Evolutionary conservation across 1,140 invertebrate genomes (phyloP).

Genomic region (Neodiprion virginianus): DNA sequence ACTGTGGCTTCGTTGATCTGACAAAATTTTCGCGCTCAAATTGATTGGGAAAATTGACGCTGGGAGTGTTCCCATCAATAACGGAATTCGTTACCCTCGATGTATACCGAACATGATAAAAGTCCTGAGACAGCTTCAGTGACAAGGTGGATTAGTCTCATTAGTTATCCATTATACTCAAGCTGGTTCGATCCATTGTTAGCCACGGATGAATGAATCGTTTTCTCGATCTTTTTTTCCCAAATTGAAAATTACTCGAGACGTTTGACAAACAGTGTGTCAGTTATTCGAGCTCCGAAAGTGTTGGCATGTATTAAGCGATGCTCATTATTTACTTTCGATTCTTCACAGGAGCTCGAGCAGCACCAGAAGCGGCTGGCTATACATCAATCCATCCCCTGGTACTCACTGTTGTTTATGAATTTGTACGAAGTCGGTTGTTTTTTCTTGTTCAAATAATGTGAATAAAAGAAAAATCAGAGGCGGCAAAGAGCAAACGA

Average conservation of each 20-base stretch:
- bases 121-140: neutral
- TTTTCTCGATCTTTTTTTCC: neutral
- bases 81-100: no score
- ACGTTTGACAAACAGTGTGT: slow-evolving; percentile 7
- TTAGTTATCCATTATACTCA: slow-evolving; percentile 4
- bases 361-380: no score
- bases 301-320: slow-evolving; percentile 5
- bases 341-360: neutral
- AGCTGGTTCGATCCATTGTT: neutral
- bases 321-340: neutral
- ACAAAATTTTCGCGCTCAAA: no score
- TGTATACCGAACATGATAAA: no score
- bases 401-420: neutral
- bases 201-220: neutral
- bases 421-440: no score
- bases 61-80: no score
- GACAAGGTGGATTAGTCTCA: slow-evolving; percentile 3
- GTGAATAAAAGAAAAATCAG: neutral
- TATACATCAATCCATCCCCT: no score
- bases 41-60: no score
- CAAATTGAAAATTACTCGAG: slow-evolving; percentile 13
- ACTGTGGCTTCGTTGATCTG: no score
- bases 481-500: slow-evolving; percentile 16
- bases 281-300: neutral
- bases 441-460: neutral